Conservation (phyloP, 2,888 invertebrate species). For the Leucophenga maculata region DNA sequence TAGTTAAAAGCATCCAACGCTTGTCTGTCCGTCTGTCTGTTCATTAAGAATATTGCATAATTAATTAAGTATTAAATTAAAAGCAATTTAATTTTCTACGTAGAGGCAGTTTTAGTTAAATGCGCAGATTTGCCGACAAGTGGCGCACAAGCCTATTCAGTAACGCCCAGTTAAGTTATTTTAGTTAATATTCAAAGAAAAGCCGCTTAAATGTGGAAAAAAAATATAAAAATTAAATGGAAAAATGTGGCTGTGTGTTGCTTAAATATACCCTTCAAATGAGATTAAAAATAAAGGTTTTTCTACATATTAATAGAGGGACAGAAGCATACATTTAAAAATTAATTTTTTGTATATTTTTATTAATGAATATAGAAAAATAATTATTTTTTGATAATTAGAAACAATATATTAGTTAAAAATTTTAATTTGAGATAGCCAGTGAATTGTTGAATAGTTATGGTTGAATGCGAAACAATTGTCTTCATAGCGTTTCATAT, state of each 20-base stretch:
- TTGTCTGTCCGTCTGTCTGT: neutral
- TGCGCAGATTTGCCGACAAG: neutral
- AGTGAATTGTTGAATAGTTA: no score
- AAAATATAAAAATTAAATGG: neutral
- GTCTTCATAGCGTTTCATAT: no score
- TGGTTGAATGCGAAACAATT: no score
- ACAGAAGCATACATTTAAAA: no score
- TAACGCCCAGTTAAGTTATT: neutral
- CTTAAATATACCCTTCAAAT: neutral
- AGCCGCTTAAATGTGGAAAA: neutral
- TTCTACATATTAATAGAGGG: no score
- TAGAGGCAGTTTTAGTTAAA: neutral
- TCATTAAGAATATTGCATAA: slow-evolving; percentile 7
- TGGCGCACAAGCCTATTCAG: neutral
- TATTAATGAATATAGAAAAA: no score
- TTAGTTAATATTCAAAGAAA: neutral
- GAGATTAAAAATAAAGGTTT: no score
- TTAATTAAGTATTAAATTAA: slow-evolving; percentile 3
- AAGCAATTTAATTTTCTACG: slow-evolving; percentile 3
- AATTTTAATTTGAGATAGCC: no score
- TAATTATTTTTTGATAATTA: no score
- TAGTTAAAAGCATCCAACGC: no score
- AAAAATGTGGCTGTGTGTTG: neutral
- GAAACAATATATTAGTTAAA: no score
- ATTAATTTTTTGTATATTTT: neutral